These are phyloP conservation scores for Psettodes erumei DNA, from an alignment of 2,113 vertebrate genomes.

Conservation along the genomic window DNA sequence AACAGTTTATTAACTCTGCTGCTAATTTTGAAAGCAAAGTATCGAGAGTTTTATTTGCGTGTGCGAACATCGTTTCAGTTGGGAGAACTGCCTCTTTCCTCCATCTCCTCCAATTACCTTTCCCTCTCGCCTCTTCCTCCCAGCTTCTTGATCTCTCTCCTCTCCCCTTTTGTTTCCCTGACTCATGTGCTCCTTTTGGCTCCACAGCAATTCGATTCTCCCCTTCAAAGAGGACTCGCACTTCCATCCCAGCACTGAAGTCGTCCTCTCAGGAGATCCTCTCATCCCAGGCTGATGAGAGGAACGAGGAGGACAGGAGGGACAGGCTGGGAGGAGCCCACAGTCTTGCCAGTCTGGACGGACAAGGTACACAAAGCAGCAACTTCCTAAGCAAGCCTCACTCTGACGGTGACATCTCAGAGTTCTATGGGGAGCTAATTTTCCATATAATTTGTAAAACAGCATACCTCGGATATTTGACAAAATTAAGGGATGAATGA, in stretches of 20 bases:
- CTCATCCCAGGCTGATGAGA: constrained; percentile 86
- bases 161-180: background rate
- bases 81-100: constrained; percentile 3
- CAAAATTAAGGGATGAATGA: background rate
- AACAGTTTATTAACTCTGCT: constrained; percentile 37
- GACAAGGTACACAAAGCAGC: constrained; percentile 87
- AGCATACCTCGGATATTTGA: background rate
- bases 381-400: background rate
- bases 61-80: constrained; percentile 25
- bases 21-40: constrained; percentile 42
- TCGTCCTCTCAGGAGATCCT: constrained; percentile 94
- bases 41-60: constrained; percentile 24
- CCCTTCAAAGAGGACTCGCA: constrained; percentile 92
- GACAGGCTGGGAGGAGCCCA: constrained; percentile 88
- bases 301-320: constrained; percentile 83
- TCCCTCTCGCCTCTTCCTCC: constrained; percentile 8
- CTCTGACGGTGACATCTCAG: background rate
- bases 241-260: constrained; percentile 93
- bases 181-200: constrained; percentile 13
- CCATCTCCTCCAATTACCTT: constrained; percentile 19
- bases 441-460: background rate
- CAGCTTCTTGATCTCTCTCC: background rate
- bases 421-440: background rate
- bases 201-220: constrained; percentile 90
- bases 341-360: constrained; percentile 94